phyloP scores from a whole-genome alignment of 2,113 vertebrate species.

The Cepphus grylle region DNA sequence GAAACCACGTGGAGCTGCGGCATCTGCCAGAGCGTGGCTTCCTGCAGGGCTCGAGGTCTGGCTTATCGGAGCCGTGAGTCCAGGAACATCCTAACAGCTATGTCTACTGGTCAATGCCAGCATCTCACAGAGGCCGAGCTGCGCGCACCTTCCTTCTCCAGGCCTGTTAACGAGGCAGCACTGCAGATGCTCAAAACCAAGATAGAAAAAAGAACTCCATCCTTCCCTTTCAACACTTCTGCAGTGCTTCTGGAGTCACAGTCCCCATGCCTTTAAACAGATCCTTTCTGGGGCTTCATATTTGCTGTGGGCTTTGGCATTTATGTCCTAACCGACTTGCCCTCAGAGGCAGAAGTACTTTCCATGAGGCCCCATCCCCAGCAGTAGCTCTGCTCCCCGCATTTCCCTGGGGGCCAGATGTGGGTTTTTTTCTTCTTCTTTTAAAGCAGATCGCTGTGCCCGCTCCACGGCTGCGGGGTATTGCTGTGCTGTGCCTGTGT shows the following conservation, averaged over 20 bases:
- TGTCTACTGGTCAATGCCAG: fast-evolving
- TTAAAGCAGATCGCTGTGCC: background rate
- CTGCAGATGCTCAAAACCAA: background rate
- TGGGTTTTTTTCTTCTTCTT: background rate
- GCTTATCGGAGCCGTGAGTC: background rate
- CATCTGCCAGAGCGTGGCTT: background rate
- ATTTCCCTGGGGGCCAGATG: background rate
- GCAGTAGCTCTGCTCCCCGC: background rate
- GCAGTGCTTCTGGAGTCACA: background rate
- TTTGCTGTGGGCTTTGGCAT: background rate
- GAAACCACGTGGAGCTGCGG: background rate
- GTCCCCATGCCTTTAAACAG: background rate
- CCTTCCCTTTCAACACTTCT: background rate
- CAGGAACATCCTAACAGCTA: fast-evolving
- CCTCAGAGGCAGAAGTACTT: background rate
- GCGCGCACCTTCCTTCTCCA: background rate
- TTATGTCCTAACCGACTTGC: fast-evolving
- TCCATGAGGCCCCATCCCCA: background rate
- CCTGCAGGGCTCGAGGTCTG: fast-evolving
- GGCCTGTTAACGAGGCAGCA: background rate
- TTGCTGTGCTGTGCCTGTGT: background rate
- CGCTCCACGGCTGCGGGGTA: background rate
- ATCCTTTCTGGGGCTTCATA: background rate
- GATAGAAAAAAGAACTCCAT: background rate
- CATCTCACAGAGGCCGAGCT: background rate